Evolutionary conservation across 2,888 invertebrate species (phyloP), one percentile per base, ranked within the genome.

Genomic region (Mythimna lalbum): DNA sequence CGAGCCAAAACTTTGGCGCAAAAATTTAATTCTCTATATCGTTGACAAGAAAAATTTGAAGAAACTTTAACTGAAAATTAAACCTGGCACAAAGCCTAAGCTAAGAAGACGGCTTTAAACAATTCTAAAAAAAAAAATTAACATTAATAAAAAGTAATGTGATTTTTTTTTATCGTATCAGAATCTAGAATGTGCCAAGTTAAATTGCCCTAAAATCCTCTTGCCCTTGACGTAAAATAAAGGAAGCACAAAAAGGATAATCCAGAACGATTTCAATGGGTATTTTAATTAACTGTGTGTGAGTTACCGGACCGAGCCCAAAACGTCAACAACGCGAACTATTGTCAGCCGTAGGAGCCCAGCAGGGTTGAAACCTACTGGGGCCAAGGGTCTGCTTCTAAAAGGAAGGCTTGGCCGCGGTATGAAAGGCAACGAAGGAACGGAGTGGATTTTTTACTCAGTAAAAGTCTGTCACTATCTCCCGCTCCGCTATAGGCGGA

Each of bases 41-140:
- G 49, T 63, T 57, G 63, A 69, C 52, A 67, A 65, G 56, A 81
- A 33, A 70, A 74, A 74, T 70, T 70, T 49, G 10, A 39, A 27
- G 33, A 67, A 65, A 74, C 31, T 65, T 67, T 33, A 68, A 74
- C 56, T 66, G 55, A 68, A 74, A 68, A 70, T 69, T 63, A 69
- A 71, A 62, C 47, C 75, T 80, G 83, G 69, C 73, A 78, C 52
- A 69, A 64, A 67, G 62, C 71, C 70, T 81, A 31, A 63, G n/a
- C 50, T 50, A 39, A 62, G 36, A 55, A 63, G 1, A 66, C 63
- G 47, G 21, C 33, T 27, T 57, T 64, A 55, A 49, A 43, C 17
- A 50, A 50, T 23, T 62, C 14, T 4, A 6, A 19, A 43, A 43
- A 43, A 43, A 17, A 43, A 17, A 43, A 19, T 17, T 17, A 5